Base-by-base conservation (phyloP, 2,113 vertebrate genomes). In the Dascyllus trimaculatus region DNA sequence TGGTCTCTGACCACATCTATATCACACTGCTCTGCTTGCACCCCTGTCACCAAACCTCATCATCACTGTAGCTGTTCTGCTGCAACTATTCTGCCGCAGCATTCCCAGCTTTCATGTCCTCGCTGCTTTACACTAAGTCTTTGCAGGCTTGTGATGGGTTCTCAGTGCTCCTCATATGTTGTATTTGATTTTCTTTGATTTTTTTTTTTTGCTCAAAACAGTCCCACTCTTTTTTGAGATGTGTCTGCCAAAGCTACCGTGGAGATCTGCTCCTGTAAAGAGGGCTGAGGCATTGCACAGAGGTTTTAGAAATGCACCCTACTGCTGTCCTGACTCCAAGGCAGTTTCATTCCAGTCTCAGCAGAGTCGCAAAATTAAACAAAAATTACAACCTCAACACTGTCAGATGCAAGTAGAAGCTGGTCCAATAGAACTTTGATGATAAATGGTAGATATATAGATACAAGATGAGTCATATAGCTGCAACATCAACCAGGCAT, bases 21-120 rank as follows among this genome's bases (percentile, higher is more conserved):
- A 80, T 74, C 26, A 24, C 70, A 40, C 45, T 61, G 76, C 72
- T 64, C 71, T 0, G 43, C 81, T 78, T 76, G 68, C 80, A 77
- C 81, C 81, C 64, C 65, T 88, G 88, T 88, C 88, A 90, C 85
- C 56, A 78, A 64, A 78, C 77, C 81, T 85, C 70, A 82, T 71
- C 85, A 62, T 86, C 84, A 85, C 51, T 49, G 26, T 26, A 51
- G 32, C 48, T 51, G 22, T 43, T 90, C n/a, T 78, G 26, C 63
- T 52, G 71, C 71, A 83, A 51, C 48, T 51, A 29, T 43, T 90
- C n/a, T 78, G 26, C 63, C 48, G 71, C 71, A 83, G 32, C 57
- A 19, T 60, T 29, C 53, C n/a, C 52, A 29, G 32, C 70, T 4
- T 40, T 60, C 45, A n/a, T 43, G 67, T 48, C 58, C 25, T 80